Conservation (phyloP, 2,797 vertebrate genomes). For the Prionace glauca region DNA sequence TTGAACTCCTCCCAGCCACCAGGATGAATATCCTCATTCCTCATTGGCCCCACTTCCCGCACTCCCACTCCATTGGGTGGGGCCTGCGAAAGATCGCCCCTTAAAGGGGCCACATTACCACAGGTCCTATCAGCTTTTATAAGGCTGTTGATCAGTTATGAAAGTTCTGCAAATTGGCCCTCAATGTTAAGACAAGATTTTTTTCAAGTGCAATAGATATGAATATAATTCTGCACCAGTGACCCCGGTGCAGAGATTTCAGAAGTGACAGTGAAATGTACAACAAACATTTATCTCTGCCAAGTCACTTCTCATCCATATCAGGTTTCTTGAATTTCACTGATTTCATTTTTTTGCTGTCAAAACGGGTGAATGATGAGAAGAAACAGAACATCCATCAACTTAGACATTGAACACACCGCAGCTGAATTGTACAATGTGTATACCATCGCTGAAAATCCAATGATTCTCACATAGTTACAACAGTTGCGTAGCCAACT, state of each 20-base stretch:
- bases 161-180: neutral
- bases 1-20: no score
- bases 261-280: neutral
- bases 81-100: no score
- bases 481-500: neutral
- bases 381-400: neutral
- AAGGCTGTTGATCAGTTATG: neutral
- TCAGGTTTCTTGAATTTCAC: neutral
- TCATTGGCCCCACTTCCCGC: no score
- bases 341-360: neutral
- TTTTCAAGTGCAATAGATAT: neutral
- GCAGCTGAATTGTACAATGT: neutral
- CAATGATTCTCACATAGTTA: neutral
- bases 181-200: neutral
- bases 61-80: no score
- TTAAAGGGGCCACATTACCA: no score
- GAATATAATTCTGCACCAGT: neutral
- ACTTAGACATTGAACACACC: neutral
- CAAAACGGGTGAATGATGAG: neutral
- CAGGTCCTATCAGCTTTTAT: neutral
- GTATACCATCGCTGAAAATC: neutral
- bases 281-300: neutral
- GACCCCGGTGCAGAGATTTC: neutral
- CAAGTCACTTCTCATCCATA: neutral
- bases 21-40: no score